Evolutionary conservation across 92 coral and sea anemone genomes (phyloP), one percentile per base, ranked within the genome.

Genomic region (Epizoanthus rinbou): DNA sequence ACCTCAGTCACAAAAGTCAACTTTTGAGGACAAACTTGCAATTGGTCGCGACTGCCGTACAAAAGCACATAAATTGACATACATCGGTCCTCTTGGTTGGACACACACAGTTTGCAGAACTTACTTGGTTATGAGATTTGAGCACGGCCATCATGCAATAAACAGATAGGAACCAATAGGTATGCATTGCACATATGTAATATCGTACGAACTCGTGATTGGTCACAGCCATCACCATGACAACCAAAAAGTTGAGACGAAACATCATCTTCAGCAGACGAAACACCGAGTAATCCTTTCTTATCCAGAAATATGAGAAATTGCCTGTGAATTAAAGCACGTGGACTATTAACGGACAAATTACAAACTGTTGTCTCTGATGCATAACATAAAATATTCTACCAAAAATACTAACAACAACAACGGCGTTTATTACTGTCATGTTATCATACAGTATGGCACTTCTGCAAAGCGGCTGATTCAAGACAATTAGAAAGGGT

Each of bases 141-240:
- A 88, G 88, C 52, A 94, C 91, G 21, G 99, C 93, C 97, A 97
- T 74, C 98, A 94, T 97, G 74, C 76, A 95, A 86, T 97, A 97
- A 52, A 97, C 99, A 5, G 98, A 81, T 18, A 97, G 89, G 69
- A 94, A 97, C 99, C 99, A 97, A 74, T 97, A 97, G 6, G 99
- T 97, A 69, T 97, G 99, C 99, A 97, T 97, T 6, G 99, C 99
- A 41, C 99, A 97, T 47, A 97, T 94, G 81, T 97, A 97, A 84
- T 97, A 97, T 16, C 99, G 99, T 13, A 97, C 99, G 79, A 97
- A 97, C 90, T 94, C 99, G 92, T 97, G 84, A 84, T 92, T 94
- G 85, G 99, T 97, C 58, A 97, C 98, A 19, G 98, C 99, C 99
- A 97, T 97, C 85, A 97, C 99, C 95, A 97, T 94, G 97, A 97